Conservation (phyloP, 2,113 vertebrate genomes). For the Pseudopodoces humilis region DNA sequence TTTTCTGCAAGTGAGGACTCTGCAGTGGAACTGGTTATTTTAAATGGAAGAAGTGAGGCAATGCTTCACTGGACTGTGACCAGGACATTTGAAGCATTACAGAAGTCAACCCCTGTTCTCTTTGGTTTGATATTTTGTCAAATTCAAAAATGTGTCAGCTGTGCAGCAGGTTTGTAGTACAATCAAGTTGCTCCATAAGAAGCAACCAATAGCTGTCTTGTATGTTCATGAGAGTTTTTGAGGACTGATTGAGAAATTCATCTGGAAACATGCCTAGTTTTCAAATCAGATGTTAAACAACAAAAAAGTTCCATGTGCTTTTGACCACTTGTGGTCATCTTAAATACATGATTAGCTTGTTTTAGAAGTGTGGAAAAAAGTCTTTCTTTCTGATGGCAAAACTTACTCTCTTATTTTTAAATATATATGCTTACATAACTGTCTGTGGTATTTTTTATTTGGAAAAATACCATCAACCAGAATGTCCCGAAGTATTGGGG, state of each 20-base stretch:
- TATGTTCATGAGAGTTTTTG: neutral
- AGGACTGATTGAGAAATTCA: neutral
- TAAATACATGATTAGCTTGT: neutral
- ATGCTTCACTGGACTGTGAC: neutral
- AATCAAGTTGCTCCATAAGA: neutral
- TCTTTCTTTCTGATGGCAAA: neutral
- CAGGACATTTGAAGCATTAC: neutral
- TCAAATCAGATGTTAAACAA: neutral
- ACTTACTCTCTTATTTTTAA: neutral
- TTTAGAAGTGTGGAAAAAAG: neutral
- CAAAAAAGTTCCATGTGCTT: neutral
- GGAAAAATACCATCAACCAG: neutral
- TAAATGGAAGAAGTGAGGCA: neutral
- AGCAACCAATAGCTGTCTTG: neutral
- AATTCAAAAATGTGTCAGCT: neutral
- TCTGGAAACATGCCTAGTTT: neutral
- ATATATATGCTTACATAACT: neutral
- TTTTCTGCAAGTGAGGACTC: neutral
- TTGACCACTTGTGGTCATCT: neutral
- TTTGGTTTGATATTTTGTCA: neutral
- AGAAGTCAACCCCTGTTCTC: neutral
- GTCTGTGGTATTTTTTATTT: neutral
- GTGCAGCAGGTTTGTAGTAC: neutral
- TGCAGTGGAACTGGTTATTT: neutral
- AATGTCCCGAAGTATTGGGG: neutral